Evolutionary conservation across 2,113 vertebrate genomes (phyloP), one percentile per base, ranked within the genome.

Genomic region (Syngnathoides biaculeatus): DNA sequence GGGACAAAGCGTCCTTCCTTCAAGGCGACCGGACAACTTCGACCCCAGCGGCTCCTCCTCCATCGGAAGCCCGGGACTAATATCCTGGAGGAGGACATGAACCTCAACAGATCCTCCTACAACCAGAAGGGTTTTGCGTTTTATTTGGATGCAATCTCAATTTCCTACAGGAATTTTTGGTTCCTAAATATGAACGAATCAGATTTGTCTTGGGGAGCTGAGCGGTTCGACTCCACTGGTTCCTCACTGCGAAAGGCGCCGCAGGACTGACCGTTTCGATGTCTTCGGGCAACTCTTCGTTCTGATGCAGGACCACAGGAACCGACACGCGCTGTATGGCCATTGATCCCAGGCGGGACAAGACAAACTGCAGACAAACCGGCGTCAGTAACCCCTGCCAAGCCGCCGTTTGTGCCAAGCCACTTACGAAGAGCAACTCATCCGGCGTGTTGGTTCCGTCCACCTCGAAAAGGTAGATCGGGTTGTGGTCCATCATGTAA

Each of bases 31-130:
- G 96, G 97, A 77, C 97, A 99, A 8, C 52, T 77, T 52, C 70
- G 80, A 0, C 93, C 92, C 97, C 97, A 99, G 71, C 85, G 91
- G 82, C 96, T 98, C 72, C 93, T 92, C 27, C 77, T 87, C 97
- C 97, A 98, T 59, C 88, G 87, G n/a, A 94, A 93, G 57, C 94
- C 91, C 42, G 90, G 92, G 3, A 91, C 92, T 30, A 93, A 81
- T 19, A 59, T 79, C 67, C 80, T 92, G 42, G 58, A 84, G 62
- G 92, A 82, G 17, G 92, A 88, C 65, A 96, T 85, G 4, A 72
- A 73, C 14, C 87, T 89, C 39, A 97, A 47, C 35, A 95, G 85
- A 42, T 95, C 92, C 45, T 93, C 94, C 97, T 98, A 72, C 50
- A 83, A 75, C 73, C 66, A 86, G 17, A 77, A 4, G 4, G 20